Base-by-base conservation (phyloP, 1,140 invertebrate species). In the Glomeris maerens region DNA sequence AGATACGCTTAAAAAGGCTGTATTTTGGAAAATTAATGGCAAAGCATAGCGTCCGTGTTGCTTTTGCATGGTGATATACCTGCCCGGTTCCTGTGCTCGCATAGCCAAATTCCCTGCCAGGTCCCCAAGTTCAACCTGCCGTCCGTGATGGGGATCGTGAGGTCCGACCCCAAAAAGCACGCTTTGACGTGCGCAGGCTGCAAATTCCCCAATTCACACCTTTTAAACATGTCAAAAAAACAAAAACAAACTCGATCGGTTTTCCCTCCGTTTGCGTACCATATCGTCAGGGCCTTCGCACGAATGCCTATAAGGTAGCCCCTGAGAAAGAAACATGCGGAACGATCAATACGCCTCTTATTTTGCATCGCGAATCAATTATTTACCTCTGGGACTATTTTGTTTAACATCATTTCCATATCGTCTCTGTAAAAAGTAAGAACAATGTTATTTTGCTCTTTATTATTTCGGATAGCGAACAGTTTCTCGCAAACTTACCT, bases 361-460 rank as follows among this genome's bases (percentile, higher is more conserved):
- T n/a, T n/a, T n/a, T n/a, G n/a, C n/a, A 42, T 42, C 5, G 25
- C 20, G 4, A 42, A 5, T 42, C 5, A 17, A 21, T 13, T 13
- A 42, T 17, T 63, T 68, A 77, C 75, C 71, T 96, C 91, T 71
- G 92, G 92, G 73, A 95, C 86, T 71, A 95, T 88, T 81, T 91
- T 93, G 72, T 94, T 93, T 66, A 96, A 76, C 85, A 95, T 94
- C 87, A 92, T 95, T 74, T 95, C 90, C 86, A 94, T 93, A 65
- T 96, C 92, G 65, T 91, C 87, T 71, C 88, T 67, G 57, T 52
- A 50, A 58, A 52, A 52, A 2, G 45, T 7, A 44, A 27, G 47
- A 50, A 52, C 10, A 53, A 29, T 31, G 28, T 52, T 14, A 48
- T 3, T 42, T 51, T 49, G n/a, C 39, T 14, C 17, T 47, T 51